A percentile compares a stretch with the other conserved stretches of the same genome.
Conservation (phyloP, 2,113 vertebrate genomes). For the Carassius auratus region DNA sequence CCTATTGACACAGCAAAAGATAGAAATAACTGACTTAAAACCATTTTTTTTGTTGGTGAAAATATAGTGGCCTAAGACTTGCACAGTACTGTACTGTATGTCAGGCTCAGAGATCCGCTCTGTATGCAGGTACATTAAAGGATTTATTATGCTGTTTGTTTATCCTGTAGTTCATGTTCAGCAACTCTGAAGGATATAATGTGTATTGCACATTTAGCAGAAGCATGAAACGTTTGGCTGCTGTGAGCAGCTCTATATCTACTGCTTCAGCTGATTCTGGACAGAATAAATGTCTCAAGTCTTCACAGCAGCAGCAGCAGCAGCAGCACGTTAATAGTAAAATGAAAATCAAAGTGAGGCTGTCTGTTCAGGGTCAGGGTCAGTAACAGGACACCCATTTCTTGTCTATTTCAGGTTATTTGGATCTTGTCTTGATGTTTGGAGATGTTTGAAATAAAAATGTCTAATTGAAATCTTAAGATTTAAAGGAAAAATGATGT, state of each 20-base stretch:
- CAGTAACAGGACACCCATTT: background rate
- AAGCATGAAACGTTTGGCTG: background rate
- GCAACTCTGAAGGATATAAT: slow-evolving; percentile 1
- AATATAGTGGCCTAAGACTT: too few species aligned
- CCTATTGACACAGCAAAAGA: too few species aligned
- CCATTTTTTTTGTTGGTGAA: too few species aligned
- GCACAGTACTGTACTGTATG: too few species aligned
- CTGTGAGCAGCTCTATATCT: too few species aligned
- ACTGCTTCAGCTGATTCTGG: background rate
- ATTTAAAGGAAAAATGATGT: background rate
- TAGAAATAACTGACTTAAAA: too few species aligned
- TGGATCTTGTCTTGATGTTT: background rate
- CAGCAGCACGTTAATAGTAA: background rate
- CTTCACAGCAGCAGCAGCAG: background rate
- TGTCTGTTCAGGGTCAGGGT: background rate
- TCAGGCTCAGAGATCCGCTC: background rate
- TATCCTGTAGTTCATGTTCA: background rate
- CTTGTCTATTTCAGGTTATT: background rate
- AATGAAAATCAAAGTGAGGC: background rate
- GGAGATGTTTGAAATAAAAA: background rate
- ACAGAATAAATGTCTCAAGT: background rate
- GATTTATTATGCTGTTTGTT: background rate
- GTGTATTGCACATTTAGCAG: background rate
- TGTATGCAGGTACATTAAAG: background rate
- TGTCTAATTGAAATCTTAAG: background rate